Percentiles rank a stretch among this genome's conserved stretches.
These are phyloP conservation scores for Vulpes lagopus DNA, from an alignment of 2,113 vertebrate genomes.

Conservation along the genomic window DNA sequence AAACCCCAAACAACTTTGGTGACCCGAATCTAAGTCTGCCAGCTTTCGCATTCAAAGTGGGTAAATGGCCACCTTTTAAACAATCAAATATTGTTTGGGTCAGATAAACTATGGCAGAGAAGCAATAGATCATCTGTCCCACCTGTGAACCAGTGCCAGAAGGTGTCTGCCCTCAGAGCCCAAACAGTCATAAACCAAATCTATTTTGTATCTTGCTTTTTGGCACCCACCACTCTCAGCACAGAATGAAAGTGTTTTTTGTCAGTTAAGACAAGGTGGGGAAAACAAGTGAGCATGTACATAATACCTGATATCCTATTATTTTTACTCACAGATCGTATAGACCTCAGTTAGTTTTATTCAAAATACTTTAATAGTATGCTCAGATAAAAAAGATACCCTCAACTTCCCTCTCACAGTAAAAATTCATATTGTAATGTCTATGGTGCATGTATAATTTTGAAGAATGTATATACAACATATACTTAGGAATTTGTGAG, in stretches of 20 bases:
- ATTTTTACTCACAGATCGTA: background rate
- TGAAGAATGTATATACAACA: background rate
- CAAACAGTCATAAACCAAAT: background rate
- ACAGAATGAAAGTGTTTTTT: conserved; percentile 39
- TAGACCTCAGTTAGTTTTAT: background rate
- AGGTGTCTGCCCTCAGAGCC: background rate
- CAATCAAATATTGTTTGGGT: conserved; percentile 25
- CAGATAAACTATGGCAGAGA: background rate
- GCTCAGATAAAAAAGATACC: background rate
- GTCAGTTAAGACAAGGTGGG: background rate
- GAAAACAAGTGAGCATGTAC: background rate
- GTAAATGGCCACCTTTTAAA: background rate
- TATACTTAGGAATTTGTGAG: background rate
- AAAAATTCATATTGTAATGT: background rate
- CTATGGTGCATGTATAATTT: background rate
- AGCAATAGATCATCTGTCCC: background rate
- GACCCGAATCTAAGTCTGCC: background rate
- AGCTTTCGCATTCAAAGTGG: background rate
- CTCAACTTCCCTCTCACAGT: background rate
- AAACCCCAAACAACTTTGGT: background rate
- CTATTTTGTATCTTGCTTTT: background rate
- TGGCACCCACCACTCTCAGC: background rate
- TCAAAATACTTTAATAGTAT: conserved; percentile 16
- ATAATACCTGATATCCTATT: background rate
- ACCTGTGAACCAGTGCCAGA: background rate